These are phyloP conservation scores for Apaloderma vittatum DNA, from an alignment of 2,113 vertebrate species.

Conservation along the genomic window DNA sequence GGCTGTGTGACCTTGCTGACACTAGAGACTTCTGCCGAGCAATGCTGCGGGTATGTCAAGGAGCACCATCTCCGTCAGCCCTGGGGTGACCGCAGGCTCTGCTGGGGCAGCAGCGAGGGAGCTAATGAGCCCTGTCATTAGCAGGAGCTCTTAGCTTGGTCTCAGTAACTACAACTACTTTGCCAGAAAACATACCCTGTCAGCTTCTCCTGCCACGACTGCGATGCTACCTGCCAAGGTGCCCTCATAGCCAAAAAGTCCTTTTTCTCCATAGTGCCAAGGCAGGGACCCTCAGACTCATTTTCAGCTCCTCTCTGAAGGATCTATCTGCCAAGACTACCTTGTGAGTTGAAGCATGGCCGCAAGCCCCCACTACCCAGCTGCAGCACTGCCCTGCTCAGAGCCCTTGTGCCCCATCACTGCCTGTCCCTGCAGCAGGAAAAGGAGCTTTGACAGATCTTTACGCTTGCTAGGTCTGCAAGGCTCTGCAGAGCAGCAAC, in stretches of 20 bases:
- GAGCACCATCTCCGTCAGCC: background rate
- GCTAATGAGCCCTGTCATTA: background rate
- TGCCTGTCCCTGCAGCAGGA: background rate
- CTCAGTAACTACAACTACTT: background rate
- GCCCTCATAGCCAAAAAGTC: background rate
- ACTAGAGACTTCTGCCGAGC: background rate
- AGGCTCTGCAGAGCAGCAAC: background rate
- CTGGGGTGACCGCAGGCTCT: rapidly evolving
- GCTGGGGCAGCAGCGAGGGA: background rate
- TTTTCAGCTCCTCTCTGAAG: background rate
- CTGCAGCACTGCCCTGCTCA: background rate
- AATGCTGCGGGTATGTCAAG: background rate
- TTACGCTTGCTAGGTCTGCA: background rate
- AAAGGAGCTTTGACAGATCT: background rate
- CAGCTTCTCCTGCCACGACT: rapidly evolving
- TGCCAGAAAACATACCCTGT: background rate
- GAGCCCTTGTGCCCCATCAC: background rate
- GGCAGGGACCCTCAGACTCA: background rate
- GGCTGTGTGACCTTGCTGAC: background rate
- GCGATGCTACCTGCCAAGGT: background rate
- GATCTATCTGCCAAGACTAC: background rate
- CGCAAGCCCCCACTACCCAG: background rate
- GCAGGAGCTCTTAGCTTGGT: background rate
- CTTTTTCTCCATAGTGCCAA: background rate
- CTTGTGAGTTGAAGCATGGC: background rate